Base-by-base conservation (phyloP, 2,888 invertebrate genomes). In the Eurytoma californica region DNA sequence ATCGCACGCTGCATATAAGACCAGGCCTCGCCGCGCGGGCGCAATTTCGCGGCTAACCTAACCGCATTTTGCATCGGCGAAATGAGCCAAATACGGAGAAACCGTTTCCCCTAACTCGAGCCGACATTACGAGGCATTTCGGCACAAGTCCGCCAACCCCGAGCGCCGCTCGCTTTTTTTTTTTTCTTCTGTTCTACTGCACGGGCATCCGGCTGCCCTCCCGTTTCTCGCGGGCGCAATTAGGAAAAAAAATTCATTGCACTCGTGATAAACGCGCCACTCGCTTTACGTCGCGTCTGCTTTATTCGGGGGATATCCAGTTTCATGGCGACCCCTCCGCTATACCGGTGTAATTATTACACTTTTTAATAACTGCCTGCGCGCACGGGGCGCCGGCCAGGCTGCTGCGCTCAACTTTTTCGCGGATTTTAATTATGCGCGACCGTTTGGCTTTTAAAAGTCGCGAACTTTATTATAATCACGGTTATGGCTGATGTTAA, bases 201-300 rank as follows among this genome's bases (percentile, higher is more conserved):
- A 24, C 0, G 5, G n/a, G 14, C 60, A 3, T 2, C 55, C 3
- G 14, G 28, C 16, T 13, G n/a, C 60, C 12, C 14, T 55, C 72
- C 16, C n/a, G 30, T 30, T 13, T 24, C 49, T 55, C 63, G 28
- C 18, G 51, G 58, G 65, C 30, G 61, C 68, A 79, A 73, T 79
- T 73, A 69, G 68, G 73, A 70, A 74, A 63, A 72, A 39, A 79
- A 79, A 75, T 70, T 75, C 70, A 79, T 79, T 60, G 69, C 74
- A 60, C 55, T 39, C 66, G 60, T 79, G 70, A 79, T 75, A 79
- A 79, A 79, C 67, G 79, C 70, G 47, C 28, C 20, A 13, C 68
- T 63, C 24, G 60, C 47, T 72, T 67, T 61, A 77, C 63, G 53
- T 63, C 20, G 20, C 51, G 16, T 7, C 51, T 55, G 55, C 20